Evolutionary conservation across 2,888 invertebrate genomes (phyloP), one percentile per base, ranked within the genome.

Genomic region (Alloplasta piceator): DNA sequence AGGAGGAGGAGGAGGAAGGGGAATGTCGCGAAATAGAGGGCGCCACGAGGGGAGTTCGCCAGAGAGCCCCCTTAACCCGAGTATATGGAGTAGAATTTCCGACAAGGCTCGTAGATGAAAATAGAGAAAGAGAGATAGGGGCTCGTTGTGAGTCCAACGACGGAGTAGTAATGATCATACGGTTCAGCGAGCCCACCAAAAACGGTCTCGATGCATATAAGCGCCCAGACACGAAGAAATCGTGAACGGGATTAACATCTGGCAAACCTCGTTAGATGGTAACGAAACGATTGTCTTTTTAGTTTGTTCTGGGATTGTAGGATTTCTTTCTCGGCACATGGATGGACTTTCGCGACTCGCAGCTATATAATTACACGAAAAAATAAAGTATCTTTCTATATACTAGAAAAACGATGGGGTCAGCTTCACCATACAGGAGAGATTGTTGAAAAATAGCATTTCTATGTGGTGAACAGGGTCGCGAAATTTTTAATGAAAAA

Each of bases 91-190:
- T 66, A 12, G 50, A 38, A 66, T 52, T 38, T 39, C 39, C 39
- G 26, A 3, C 26, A 3, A 26, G 26, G 26, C 26, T 26, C 26
- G 39, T 41, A 39, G 12, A 50, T 38, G 41, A 39, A 61, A 16
- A 43, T 16, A 36, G n/a, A 46, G 41, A 46, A 48, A 36, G 48
- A 12, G n/a, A 46, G 36, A 16, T 3, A 50, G 52, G 43, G 52
- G 10, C 56, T 58, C 74, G 74, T 48, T 26, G 36, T 55, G 52
- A 52, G 56, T 52, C 48, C 68, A 68, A 50, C 63, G 39, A 58
- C 72, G 68, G 70, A 56, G 52, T 55, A 72, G 77, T 74, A 81
- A 81, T 81, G 81, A 78, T 77, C 60, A 46, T 52, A 81, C 66
- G 73, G 77, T 78, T 81, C 70, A 78, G 66, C 74, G 77, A 66